A percentile compares a stretch with the other conserved stretches of the same genome.
Conservation (phyloP, 2,888 invertebrate genomes). For the Mythimna ferrago region DNA sequence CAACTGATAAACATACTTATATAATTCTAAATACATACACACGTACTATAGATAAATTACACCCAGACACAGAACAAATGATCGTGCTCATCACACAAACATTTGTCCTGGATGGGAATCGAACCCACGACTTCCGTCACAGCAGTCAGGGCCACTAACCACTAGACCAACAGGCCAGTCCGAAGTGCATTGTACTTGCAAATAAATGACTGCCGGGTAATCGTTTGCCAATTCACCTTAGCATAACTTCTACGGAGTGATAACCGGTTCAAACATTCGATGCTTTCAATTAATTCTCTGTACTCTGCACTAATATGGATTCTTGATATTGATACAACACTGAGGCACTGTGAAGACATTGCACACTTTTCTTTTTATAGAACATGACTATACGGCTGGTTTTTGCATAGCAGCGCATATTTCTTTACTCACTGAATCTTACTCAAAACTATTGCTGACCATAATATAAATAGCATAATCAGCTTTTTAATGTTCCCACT, state of each 20-base stretch:
- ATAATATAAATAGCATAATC: no score
- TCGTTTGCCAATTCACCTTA: constrained; percentile 35
- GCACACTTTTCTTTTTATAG: constrained; percentile 44
- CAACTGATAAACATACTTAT: no score
- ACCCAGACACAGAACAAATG: no score
- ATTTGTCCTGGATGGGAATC: no score
- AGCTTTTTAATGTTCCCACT: no score
- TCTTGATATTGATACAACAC: constrained; percentile 40
- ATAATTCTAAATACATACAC: no score
- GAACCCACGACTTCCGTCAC: no score
- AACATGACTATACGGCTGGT: constrained; percentile 1
- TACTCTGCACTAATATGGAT: constrained; percentile 47
- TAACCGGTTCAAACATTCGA: constrained; percentile 36
- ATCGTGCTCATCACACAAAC: no score
- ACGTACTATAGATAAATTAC: no score
- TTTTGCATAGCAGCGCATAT: not conserved
- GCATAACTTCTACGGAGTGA: constrained; percentile 41
- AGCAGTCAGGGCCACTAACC: no score
- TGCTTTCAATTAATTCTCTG: constrained; percentile 50
- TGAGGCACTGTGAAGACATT: constrained; percentile 34
- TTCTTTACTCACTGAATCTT: not conserved
- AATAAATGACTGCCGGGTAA: constrained; percentile 33
- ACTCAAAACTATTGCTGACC: not conserved
- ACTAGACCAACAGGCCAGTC: no score
- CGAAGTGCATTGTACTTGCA: not conserved